Base-by-base conservation (phyloP, 1,140 invertebrate species). In the Battus philenor region DNA sequence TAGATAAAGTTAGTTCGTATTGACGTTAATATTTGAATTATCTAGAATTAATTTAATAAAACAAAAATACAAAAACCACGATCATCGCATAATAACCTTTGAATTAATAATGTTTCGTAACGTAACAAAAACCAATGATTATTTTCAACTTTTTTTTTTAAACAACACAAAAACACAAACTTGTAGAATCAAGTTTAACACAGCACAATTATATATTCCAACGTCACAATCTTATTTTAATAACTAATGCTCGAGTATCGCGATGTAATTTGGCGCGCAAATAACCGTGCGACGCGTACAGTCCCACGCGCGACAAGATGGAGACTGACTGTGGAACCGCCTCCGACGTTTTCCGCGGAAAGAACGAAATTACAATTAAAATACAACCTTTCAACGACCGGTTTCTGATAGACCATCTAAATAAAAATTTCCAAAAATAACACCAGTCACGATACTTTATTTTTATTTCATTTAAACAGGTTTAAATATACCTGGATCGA, bases 31-130 rank as follows among this genome's bases (percentile, higher is more conserved):
- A n/a, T n/a, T n/a, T n/a, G n/a, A n/a, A n/a, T n/a, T n/a, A n/a
- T n/a, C n/a, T n/a, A n/a, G n/a, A n/a, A n/a, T n/a, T n/a, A n/a
- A n/a, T n/a, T n/a, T n/a, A n/a, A n/a, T n/a, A n/a, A n/a, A n/a
- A n/a, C n/a, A n/a, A n/a, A n/a, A n/a, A n/a, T n/a, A n/a, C n/a
- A n/a, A n/a, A n/a, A 60, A 59, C 56, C 64, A 62, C 55, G 58
- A 62, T 59, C 48, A 59, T 69, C 60, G 54, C 57, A 50, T 59
- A 49, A 45, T 54, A 38, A 56, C 12, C 31, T 55, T 30, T 29
- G 43, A 49, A 49, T 39, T 26, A 44, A 45, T 45, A 36, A 44
- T 30, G 36, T 38, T 43, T 36, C 15, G 10, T 18, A 36, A 36
- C 17, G 15, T 36, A 15, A 36, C 33, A 36, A 20, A 36, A 34